A percentile compares a stretch with the other conserved stretches of the same genome.
These are phyloP conservation scores for Cantharis rufa DNA, from an alignment of 2,888 invertebrate genomes.

Conservation along the genomic window DNA sequence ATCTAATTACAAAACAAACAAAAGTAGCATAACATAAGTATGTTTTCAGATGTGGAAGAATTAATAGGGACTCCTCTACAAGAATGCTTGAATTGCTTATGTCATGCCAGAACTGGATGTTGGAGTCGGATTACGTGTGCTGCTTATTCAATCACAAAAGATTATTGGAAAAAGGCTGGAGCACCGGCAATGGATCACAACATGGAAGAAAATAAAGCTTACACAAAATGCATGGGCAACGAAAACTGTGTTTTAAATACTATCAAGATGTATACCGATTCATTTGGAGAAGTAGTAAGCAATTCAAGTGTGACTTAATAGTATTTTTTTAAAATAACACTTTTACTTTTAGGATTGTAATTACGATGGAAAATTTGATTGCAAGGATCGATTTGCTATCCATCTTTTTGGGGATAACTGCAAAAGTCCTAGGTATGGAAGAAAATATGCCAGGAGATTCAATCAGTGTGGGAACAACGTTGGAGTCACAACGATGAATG, in stretches of 20 bases:
- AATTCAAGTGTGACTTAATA: neutral
- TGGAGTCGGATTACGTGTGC: slow-evolving; percentile 33
- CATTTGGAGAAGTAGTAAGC: slow-evolving; percentile 25
- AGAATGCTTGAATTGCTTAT: slow-evolving; percentile 34
- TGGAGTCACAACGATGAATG: slow-evolving; percentile 7
- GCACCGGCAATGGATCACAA: neutral
- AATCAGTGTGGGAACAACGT: slow-evolving; percentile 13
- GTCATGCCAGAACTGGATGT: slow-evolving; percentile 34
- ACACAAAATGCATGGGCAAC: slow-evolving; percentile 37
- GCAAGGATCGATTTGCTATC: slow-evolving; percentile 42
- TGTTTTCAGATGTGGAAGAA: slow-evolving; percentile 20
- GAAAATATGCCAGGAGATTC: slow-evolving; percentile 8
- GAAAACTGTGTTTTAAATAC: slow-evolving; percentile 44
- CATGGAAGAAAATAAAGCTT: slow-evolving; percentile 25
- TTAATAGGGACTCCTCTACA: slow-evolving; percentile 26
- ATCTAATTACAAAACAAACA: no score
- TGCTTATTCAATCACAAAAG: slow-evolving; percentile 27
- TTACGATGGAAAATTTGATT: slow-evolving; percentile 42
- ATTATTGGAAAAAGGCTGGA: slow-evolving; percentile 32
- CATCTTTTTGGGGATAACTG: slow-evolving; percentile 35
- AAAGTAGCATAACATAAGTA: no score
- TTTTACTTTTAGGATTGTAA: slow-evolving; percentile 42
- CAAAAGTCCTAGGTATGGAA: slow-evolving; percentile 16
- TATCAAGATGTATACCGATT: slow-evolving; percentile 37
- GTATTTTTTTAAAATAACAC: neutral